Conservation (phyloP, 2,113 vertebrate genomes). For the Fulica atra region DNA sequence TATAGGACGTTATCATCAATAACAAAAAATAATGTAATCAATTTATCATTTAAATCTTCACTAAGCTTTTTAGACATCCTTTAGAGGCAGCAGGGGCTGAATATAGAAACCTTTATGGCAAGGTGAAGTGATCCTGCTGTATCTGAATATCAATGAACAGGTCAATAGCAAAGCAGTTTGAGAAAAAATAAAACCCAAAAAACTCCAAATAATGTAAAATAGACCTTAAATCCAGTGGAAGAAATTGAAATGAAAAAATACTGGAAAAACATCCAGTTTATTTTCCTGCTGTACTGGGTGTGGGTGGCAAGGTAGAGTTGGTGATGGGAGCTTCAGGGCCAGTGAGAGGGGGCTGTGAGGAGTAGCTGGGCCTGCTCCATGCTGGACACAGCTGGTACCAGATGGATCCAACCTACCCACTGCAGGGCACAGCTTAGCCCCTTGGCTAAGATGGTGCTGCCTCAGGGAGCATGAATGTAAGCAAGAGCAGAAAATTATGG, state of each 20-base stretch:
- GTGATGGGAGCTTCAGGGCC: too few species aligned
- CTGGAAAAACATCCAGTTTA: neutral
- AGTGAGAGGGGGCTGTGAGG: neutral
- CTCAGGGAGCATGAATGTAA: neutral
- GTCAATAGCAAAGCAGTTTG: neutral
- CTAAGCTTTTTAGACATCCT: neutral
- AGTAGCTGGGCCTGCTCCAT: accelerated
- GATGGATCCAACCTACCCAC: neutral
- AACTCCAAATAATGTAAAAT: neutral
- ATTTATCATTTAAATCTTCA: neutral
- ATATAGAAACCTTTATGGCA: neutral
- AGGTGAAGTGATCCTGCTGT: neutral
- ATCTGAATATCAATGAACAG: neutral
- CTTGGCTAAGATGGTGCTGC: accelerated
- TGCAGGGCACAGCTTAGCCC: accelerated
- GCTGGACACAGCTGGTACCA: accelerated
- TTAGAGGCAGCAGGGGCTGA: neutral
- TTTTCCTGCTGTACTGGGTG: neutral
- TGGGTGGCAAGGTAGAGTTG: neutral
- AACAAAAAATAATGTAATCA: neutral
- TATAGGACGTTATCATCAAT: neutral
- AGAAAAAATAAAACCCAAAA: neutral
- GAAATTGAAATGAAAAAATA: neutral
- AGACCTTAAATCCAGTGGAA: neutral
- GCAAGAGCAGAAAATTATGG: neutral